Percentiles rank a stretch among this genome's conserved stretches.
Evolutionary conservation across 2,888 invertebrate species (phyloP).

Genomic region (Drosophila limbata): DNA sequence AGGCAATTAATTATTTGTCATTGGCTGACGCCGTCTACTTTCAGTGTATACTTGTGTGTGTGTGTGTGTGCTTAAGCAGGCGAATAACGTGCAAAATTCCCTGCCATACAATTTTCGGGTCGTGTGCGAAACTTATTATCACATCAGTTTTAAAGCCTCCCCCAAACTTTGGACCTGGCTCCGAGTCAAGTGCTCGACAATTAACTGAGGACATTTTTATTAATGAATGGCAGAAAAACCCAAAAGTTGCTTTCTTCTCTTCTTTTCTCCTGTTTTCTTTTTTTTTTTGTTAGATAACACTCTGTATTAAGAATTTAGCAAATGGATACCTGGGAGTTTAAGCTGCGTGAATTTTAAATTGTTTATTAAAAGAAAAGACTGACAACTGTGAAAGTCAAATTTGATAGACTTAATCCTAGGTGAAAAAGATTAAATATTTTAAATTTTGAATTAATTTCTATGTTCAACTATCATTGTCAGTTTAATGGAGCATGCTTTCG

Average conservation of each 20-base stretch:
- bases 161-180: slow-evolving; percentile 24
- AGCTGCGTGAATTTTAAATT: not conserved
- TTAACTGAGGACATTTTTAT: slow-evolving; percentile 58
- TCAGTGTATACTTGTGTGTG: slow-evolving; percentile 5
- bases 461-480: not conserved
- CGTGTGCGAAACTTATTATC: slow-evolving; percentile 53
- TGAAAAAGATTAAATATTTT: not conserved
- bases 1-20: slow-evolving; percentile 79
- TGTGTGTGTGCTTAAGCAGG: slow-evolving; percentile 35
- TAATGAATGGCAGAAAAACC: slow-evolving; percentile 23
- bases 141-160: slow-evolving; percentile 44
- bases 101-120: slow-evolving; percentile 49
- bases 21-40: slow-evolving; percentile 58
- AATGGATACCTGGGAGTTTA: slow-evolving; percentile 6
- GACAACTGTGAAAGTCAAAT: not conserved
- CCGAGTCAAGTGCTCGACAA: slow-evolving; percentile 44
- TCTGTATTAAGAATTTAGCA: not conserved
- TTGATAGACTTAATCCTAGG: not conserved
- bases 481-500: not conserved
- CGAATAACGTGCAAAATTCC: slow-evolving; percentile 51
- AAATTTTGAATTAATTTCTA: not conserved
- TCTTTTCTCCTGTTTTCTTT: not conserved
- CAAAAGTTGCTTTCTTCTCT: not conserved
- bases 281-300: not conserved
- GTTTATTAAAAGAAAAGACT: slow-evolving; percentile 5